Evolutionary conservation across 1,140 invertebrate species (phyloP).

Genomic region (Drosophila busckii): DNA sequence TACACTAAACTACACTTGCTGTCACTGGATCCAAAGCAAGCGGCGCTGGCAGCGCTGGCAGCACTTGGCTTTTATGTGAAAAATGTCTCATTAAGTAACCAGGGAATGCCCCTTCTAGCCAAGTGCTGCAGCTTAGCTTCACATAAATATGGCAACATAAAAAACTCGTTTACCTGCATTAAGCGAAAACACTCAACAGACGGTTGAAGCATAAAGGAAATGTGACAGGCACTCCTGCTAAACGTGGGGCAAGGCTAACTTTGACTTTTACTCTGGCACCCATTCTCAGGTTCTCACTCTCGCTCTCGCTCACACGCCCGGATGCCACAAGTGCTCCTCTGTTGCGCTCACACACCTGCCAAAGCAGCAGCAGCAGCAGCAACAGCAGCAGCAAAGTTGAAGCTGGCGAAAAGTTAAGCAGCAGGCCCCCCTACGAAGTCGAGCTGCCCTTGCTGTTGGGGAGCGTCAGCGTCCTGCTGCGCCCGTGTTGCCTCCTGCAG

Average conservation of each 20-base stretch:
- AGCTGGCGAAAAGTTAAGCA: constrained; percentile 24
- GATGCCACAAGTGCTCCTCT: constrained; percentile 68
- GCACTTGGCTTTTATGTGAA: constrained; percentile 42
- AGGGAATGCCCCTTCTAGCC: neutral
- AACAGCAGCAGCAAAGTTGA: constrained; percentile 8
- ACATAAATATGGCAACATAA: constrained; percentile 45
- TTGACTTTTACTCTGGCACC: no score
- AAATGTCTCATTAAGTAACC: constrained; percentile 61
- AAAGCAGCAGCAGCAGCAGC: constrained; percentile 24
- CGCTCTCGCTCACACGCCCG: constrained; percentile 44
- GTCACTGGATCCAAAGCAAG: neutral
- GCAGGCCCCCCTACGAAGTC: constrained; percentile 8
- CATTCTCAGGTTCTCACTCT: no score
- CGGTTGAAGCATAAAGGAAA: constrained; percentile 66
- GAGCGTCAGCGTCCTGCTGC: constrained; percentile 7
- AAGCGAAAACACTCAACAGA: constrained; percentile 72
- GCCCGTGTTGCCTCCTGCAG: constrained; percentile 40
- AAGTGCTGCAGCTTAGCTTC: neutral
- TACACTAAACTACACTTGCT: constrained; percentile 71
- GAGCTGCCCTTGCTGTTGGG: constrained; percentile 22
- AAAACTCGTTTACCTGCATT: constrained; percentile 76
- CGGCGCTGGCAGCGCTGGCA: constrained; percentile 5
- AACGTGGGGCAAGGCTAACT: neutral
- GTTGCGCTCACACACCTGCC: constrained; percentile 39
- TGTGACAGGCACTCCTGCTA: constrained; percentile 44